Evolutionary conservation across 2,113 vertebrate genomes (phyloP).

Genomic region (Cromileptes altivelis): DNA sequence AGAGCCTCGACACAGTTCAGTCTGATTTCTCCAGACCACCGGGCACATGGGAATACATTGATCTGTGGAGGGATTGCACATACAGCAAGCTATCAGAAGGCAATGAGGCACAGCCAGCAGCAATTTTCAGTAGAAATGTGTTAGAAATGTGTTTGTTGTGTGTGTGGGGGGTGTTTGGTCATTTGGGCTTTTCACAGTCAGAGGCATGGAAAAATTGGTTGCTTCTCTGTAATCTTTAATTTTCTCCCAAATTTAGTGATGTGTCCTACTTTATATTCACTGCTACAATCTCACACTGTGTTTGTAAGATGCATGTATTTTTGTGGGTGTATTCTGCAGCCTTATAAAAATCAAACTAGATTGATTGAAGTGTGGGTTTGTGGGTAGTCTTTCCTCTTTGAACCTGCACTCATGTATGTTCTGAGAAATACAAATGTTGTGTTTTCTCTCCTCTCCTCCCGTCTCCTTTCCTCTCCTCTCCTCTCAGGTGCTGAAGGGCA

Average conservation of each 20-base stretch:
- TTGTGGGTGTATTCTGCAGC: constrained; percentile 3
- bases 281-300: neutral
- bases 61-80: constrained; percentile 63
- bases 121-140: constrained; percentile 47
- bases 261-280: constrained; percentile 21
- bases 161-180: neutral
- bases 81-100: constrained; percentile 64
- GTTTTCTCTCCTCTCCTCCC: constrained; percentile 6
- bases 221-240: constrained; percentile 33
- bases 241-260: constrained; percentile 4
- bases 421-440: neutral
- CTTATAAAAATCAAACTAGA: constrained; percentile 1
- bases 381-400: neutral
- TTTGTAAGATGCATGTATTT: constrained; percentile 17
- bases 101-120: constrained; percentile 72
- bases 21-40: constrained; percentile 54
- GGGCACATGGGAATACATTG: constrained; percentile 55
- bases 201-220: neutral
- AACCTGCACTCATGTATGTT: neutral
- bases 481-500: constrained; percentile 94
- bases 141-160: constrained; percentile 27
- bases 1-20: constrained; percentile 21
- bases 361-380: constrained; percentile 4
- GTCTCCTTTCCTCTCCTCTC: constrained; percentile 30
- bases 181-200: constrained; percentile 25